Evolutionary conservation across 1,140 invertebrate species (phyloP), one percentile per base, ranked within the genome.

Genomic region (Drosophila biarmipes): DNA sequence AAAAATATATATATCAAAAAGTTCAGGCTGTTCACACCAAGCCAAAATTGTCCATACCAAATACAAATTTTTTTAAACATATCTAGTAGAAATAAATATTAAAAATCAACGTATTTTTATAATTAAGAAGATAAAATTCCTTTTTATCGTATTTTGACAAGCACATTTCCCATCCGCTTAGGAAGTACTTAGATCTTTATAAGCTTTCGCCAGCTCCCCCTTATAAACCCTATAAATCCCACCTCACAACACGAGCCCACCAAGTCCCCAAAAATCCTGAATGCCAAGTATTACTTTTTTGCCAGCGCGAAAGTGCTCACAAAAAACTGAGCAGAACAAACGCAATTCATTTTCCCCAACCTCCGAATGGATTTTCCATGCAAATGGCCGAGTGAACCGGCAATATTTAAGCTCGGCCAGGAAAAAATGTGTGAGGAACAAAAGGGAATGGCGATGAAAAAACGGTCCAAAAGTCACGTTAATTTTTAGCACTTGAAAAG

Each of bases 401-500:
- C 37, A 42, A 51, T n/a, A 40, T 52, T 27, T 42, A 37, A 52
- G 42, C 24, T 35, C n/a, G 42, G 48, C 49, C 6, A 35, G 19
- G 6, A 61, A 29, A 45, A 61, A 62, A 51, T 31, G 63, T 55
- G 35, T 10, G 49, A 15, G 24, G 46, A 48, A 48, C 46, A 48
- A n/a, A 59, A 37, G 37, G 48, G 45, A 51, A 63, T 38, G 24
- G 12, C 14, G 31, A 42, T 4, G 24, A 11, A 64, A 42, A 69
- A 45, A 45, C 51, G 27, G 53, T 45, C 69, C 75, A 66, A 67
- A 45, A 55, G 63, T 52, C 58, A 79, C 64, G 80, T 84, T 86
- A 85, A 87, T 87, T 86, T 84, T 67, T 86, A 75, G 78, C 74
- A 87, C 78, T 87, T 87, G 54, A 72, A 64, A 63, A 46, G 59